These are phyloP conservation scores for Diorhabda sublineata DNA, from an alignment of 1,140 invertebrate species.

Conservation along the genomic window DNA sequence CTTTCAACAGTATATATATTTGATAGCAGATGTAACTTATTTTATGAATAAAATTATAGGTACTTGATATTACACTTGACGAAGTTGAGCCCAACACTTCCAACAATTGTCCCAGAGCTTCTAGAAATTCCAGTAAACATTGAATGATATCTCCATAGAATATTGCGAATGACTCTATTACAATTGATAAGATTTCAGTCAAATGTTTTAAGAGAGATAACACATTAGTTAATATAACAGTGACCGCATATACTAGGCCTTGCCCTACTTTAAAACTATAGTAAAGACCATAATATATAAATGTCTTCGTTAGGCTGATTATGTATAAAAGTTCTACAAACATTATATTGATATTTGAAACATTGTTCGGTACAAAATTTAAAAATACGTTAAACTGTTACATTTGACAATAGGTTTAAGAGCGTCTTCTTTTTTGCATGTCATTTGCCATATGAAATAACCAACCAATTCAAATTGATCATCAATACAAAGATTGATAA, in stretches of 20 bases:
- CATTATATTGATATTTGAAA: background rate
- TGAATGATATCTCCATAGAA: conserved; percentile 29
- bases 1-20: background rate
- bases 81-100: conserved; percentile 6
- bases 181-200: conserved; percentile 12
- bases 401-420: too few relatives aligned
- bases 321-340: background rate
- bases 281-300: conserved; percentile 22
- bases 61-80: background rate
- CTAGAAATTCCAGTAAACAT: conserved; percentile 5
- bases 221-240: conserved; percentile 4
- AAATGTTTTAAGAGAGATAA: conserved; percentile 3
- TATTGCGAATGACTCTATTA: conserved; percentile 27
- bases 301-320: background rate
- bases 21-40: background rate
- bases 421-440: too few relatives aligned
- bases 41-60: conserved; percentile 1
- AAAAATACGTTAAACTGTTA: too few relatives aligned
- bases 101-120: background rate
- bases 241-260: conserved; percentile 23
- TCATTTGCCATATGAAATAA: too few relatives aligned
- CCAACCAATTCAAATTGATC: too few relatives aligned
- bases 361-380: too few relatives aligned
- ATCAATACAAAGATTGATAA: too few relatives aligned
- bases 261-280: conserved; percentile 30